phyloP scores from a whole-genome alignment of 2,113 vertebrate genomes.

The Acanthochromis polyacanthus region DNA sequence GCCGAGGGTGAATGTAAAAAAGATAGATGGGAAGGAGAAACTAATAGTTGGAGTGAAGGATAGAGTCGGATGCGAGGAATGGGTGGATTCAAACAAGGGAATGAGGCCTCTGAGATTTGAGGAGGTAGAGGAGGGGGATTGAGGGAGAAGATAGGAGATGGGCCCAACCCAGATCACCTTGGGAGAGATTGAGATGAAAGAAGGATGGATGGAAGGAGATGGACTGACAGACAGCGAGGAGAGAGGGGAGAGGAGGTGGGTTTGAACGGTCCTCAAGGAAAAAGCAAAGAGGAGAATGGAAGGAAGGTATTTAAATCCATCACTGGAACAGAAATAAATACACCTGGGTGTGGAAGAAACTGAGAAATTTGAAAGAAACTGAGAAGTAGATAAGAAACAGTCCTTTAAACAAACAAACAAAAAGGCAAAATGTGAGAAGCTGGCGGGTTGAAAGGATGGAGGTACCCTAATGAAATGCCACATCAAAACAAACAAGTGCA shows the following conservation, averaged over 20 bases:
- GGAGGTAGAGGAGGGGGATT: constrained; percentile 13
- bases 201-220: constrained; percentile 47
- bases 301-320: constrained; percentile 43
- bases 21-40: constrained; percentile 25
- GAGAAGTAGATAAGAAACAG: neutral
- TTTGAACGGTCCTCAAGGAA: constrained; percentile 31
- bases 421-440: neutral
- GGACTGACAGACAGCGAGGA: constrained; percentile 41
- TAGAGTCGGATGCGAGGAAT: constrained; percentile 20
- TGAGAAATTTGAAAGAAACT: neutral
- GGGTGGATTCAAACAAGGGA: constrained; percentile 35
- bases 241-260: constrained; percentile 1
- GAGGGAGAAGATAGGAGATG: constrained; percentile 29
- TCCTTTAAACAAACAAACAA: neutral
- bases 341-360: constrained; percentile 20
- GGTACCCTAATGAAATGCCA: constrained; percentile 33
- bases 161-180: constrained; percentile 49
- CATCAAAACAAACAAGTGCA: constrained; percentile 34
- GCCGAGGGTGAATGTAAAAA: constrained; percentile 15
- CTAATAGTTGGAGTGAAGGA: constrained; percentile 45
- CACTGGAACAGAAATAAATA: constrained; percentile 32
- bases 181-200: constrained; percentile 64
- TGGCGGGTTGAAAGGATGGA: constrained; percentile 8
- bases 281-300: constrained; percentile 9
- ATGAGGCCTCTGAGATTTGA: constrained; percentile 47